These are phyloP conservation scores for Spilarctia lutea DNA, from an alignment of 2,888 invertebrate species.

Conservation along the genomic window DNA sequence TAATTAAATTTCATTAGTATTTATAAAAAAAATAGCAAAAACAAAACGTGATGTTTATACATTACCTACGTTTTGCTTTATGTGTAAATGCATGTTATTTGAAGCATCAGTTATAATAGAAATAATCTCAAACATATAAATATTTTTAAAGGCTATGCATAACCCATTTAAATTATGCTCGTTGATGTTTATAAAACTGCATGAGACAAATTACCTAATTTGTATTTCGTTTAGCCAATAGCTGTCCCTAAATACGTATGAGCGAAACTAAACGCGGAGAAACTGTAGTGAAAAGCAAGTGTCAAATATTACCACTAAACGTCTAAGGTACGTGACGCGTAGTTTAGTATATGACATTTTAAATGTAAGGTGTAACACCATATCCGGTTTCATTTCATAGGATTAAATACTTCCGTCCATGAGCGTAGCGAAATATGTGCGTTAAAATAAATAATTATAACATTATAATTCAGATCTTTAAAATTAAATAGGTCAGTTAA, in stretches of 20 bases:
- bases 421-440: slow-evolving; percentile 11
- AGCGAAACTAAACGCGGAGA: background rate
- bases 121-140: background rate
- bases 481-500: background rate
- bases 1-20: background rate
- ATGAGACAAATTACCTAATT: background rate
- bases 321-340: background rate
- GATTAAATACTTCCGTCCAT: slow-evolving; percentile 15
- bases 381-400: slow-evolving; percentile 30
- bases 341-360: slow-evolving; percentile 7
- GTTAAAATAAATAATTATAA: background rate
- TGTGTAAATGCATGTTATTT: background rate
- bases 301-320: background rate
- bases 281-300: background rate
- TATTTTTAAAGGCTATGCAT: background rate
- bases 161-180: background rate
- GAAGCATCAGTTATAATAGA: background rate
- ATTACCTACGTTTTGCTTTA: background rate
- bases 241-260: background rate
- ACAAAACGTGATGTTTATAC: background rate
- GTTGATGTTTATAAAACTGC: background rate
- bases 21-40: background rate
- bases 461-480: slow-evolving; percentile 7
- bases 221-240: background rate
- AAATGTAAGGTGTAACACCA: slow-evolving; percentile 34